Percentiles rank a stretch among this genome's conserved stretches.
These are phyloP conservation scores for Parauchenoglanis ngamensis DNA, from an alignment of 2,797 vertebrate genomes.

Conservation along the genomic window DNA sequence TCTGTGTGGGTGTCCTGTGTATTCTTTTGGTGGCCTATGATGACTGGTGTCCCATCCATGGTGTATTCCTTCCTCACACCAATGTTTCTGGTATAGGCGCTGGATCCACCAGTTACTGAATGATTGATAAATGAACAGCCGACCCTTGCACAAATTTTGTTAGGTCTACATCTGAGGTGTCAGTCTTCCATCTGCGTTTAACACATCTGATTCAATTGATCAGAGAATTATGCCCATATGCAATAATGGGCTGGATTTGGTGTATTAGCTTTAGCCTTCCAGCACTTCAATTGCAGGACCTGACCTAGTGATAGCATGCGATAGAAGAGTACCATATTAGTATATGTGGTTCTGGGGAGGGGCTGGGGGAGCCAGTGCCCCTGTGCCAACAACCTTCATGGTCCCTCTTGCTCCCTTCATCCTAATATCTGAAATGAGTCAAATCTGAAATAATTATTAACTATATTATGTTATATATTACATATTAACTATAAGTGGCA, in stretches of 20 bases:
- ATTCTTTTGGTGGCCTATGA: not conserved
- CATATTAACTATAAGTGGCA: too few species aligned
- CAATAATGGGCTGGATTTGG: not conserved
- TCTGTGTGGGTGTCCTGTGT: not conserved
- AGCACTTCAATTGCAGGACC: not conserved
- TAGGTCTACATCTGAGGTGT: not conserved
- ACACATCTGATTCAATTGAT: not conserved
- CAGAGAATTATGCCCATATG: not conserved
- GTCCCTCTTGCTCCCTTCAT: not conserved
- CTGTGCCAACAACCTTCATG: not conserved
- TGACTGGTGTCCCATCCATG: not conserved
- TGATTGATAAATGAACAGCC: not conserved
- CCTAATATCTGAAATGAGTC: not conserved
- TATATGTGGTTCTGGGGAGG: not conserved
- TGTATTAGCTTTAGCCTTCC: too few species aligned
- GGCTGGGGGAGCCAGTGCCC: not conserved
- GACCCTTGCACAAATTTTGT: not conserved
- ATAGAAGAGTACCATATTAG: not conserved
- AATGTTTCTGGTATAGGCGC: not conserved
- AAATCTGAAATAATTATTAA: not conserved
- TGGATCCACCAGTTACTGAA: not conserved
- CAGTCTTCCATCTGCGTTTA: not conserved
- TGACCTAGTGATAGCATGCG: not conserved
- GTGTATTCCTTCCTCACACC: not conserved
- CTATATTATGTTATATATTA: not conserved